A percentile compares a stretch with the other conserved stretches of the same genome.
Conservation (phyloP, 64 coral and sea anemone genomes). For the Platygyra sinensis region DNA sequence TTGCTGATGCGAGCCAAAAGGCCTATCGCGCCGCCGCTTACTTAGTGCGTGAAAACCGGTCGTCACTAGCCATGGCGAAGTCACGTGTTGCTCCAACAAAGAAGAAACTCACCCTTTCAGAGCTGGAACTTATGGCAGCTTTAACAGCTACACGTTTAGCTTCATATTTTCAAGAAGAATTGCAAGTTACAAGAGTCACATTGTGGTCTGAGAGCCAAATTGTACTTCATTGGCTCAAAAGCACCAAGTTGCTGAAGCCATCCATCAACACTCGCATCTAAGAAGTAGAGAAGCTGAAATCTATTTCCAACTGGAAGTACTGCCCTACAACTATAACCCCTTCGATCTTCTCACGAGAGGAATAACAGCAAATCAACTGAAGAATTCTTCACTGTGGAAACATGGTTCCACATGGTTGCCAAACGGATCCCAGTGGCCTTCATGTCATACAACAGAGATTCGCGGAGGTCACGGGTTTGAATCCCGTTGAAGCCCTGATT, state of each 20-base stretch:
- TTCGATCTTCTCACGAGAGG: slow-evolving; percentile 28
- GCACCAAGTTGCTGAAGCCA: slow-evolving; percentile 23
- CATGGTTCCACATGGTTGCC: slow-evolving; percentile 32
- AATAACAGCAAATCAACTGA: slow-evolving; percentile 18
- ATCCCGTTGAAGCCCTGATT: too few species aligned
- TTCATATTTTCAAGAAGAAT: too few species aligned
- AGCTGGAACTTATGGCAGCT: too few species aligned
- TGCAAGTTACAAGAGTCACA: neutral
- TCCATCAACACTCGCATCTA: neutral
- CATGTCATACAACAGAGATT: neutral
- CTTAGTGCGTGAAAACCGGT: slow-evolving; percentile 18
- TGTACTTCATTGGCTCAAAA: slow-evolving; percentile 49
- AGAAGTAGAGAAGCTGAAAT: neutral
- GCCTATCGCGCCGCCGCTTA: slow-evolving; percentile 55
- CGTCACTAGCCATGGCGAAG: too few species aligned
- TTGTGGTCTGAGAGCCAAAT: slow-evolving; percentile 52
- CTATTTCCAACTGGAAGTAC: neutral
- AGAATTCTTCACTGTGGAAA: slow-evolving; percentile 6
- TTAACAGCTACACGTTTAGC: too few species aligned
- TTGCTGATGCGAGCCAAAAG: slow-evolving; percentile 45
- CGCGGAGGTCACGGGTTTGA: too few species aligned
- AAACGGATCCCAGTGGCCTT: neutral
- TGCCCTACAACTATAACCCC: slow-evolving; percentile 45
- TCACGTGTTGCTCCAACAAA: too few species aligned
- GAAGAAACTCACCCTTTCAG: too few species aligned